Evolutionary conservation across 2,888 invertebrate genomes (phyloP), one percentile per base, ranked within the genome.

Genomic region (Melinaea marsaeus): DNA sequence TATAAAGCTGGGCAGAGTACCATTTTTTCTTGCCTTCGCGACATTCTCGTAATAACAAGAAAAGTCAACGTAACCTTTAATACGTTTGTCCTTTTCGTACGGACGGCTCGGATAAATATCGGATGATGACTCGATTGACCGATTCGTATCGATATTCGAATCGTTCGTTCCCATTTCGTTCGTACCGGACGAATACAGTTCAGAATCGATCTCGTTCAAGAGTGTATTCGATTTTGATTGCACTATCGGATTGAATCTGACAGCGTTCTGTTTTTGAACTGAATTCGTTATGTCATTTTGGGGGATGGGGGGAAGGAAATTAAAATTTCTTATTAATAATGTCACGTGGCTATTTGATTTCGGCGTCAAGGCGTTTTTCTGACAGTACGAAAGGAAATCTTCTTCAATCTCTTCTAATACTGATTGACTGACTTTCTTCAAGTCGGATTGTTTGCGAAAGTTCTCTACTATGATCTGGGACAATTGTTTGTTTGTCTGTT

Each of bases 11-110:
- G 95, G 95, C 64, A 95, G 77, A 0, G 92, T 93, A 0, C 95
- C 95, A 74, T 93, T 93, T 67, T 87, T 86, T 68, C 92, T 91
- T 2, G 95, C 95, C 68, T 91, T 92, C 48, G 94, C 94, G 0
- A 95, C 92, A 76, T 94, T 95, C 65, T 92, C 91, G 73, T 94
- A 96, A 86, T 95, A 98, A 75, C 94, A 94, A 0, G 94, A 91
- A 81, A 98, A 98, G 81, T 96, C 95, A 0, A 98, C 96, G 78
- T 98, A 97, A 0, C 96, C 93, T 61, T 93, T 93, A 2, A 97
- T 94, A 75, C 92, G 93, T 33, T 93, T 92, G 75, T 95, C 94
- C 71, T 92, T 92, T 74, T 95, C 94, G 48, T 81, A 84, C 37
- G 80, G 79, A 46, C 82, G 74, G 0, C 78, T 79, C 2, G 88